These are phyloP conservation scores for Araneus ventricosus DNA, from an alignment of 1,140 invertebrate genomes.

Conservation along the genomic window DNA sequence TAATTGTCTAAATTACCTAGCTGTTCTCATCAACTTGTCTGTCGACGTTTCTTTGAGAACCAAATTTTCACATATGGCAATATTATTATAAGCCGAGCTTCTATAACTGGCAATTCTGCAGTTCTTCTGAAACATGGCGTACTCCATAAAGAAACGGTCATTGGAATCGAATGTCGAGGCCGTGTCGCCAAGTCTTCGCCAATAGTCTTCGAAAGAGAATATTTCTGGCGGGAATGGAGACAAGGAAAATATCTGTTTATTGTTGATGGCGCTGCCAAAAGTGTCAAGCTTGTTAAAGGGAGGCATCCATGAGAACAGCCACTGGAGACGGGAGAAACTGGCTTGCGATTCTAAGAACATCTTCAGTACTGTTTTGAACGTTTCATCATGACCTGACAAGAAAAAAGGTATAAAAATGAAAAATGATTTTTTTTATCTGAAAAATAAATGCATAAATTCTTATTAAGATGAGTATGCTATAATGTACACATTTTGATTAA, in stretches of 20 bases:
- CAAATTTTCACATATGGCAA: conserved; percentile 78
- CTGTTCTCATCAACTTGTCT: conserved; percentile 77
- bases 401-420: background rate
- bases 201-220: conserved; percentile 68
- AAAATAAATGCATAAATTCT: background rate
- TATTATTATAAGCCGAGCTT: conserved; percentile 76
- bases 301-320: conserved; percentile 75
- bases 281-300: background rate
- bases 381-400: conserved; percentile 66
- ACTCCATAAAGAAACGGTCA: conserved; percentile 73
- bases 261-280: conserved; percentile 21
- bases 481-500: background rate
- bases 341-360: conserved; percentile 23
- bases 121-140: conserved; percentile 72
- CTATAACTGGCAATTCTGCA: conserved; percentile 70
- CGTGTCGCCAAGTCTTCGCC: conserved; percentile 53
- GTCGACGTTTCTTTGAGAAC: conserved; percentile 78
- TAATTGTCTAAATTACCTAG: conserved; percentile 36
- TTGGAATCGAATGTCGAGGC: background rate
- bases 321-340: conserved; percentile 63
- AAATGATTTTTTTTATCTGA: background rate
- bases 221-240: conserved; percentile 67
- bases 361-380: conserved; percentile 60
- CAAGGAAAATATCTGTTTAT: conserved; percentile 58
- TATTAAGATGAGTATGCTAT: background rate